phyloP scores from a whole-genome alignment of 92 coral and sea anemone species.

The Muricea muricata region DNA sequence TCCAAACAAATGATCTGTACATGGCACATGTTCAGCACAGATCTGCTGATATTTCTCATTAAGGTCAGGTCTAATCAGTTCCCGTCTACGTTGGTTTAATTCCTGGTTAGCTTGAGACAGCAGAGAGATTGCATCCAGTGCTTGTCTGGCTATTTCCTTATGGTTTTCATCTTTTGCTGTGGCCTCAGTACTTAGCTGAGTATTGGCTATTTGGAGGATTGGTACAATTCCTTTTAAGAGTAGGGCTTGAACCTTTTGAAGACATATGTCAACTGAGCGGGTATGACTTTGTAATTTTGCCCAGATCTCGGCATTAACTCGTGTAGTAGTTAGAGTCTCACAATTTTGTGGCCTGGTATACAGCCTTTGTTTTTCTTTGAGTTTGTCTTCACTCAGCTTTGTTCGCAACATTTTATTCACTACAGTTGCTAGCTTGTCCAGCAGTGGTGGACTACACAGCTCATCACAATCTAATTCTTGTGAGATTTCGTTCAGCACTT shows the following conservation, averaged over 20 bases:
- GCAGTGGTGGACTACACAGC: not conserved
- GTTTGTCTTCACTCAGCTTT: not conserved
- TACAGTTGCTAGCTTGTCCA: not conserved
- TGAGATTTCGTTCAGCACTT: not conserved
- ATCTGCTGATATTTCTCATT: not conserved
- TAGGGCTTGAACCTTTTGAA: not conserved
- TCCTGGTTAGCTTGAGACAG: not conserved
- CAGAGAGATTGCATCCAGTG: not conserved
- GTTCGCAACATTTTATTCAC: not conserved
- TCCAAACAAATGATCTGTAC: not conserved
- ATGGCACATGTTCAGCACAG: not conserved
- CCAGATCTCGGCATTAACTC: conserved; percentile 9
- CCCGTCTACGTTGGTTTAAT: not conserved
- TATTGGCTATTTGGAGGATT: not conserved
- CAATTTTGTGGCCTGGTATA: not conserved
- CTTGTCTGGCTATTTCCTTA: not conserved
- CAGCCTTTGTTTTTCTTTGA: not conserved
- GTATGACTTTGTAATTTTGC: not conserved
- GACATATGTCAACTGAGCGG: not conserved
- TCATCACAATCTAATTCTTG: not conserved
- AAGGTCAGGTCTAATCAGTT: not conserved
- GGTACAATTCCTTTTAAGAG: not conserved
- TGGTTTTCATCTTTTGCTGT: not conserved
- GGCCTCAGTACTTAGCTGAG: not conserved
- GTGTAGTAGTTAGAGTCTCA: not conserved